phyloP scores from a whole-genome alignment of 2,888 invertebrate genomes.

The Calephelis perditalis region DNA sequence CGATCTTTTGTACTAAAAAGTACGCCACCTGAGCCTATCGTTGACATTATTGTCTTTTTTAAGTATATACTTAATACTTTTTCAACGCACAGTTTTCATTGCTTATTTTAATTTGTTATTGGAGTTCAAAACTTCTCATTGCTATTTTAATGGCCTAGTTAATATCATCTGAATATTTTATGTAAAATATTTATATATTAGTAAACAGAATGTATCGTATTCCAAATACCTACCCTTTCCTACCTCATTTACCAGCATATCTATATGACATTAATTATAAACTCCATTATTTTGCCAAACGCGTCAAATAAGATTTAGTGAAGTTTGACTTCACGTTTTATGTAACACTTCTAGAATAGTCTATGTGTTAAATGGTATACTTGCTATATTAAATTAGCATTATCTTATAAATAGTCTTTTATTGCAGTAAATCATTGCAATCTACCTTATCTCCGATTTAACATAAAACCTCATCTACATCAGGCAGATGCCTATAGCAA shows the following conservation, averaged over 20 bases:
- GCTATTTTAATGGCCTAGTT: conserved; percentile 25
- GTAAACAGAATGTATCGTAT: not conserved
- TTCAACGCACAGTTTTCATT: conserved; percentile 3
- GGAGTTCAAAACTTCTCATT: too few relatives aligned
- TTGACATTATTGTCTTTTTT: too few relatives aligned
- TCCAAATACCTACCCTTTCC: conserved; percentile 29
- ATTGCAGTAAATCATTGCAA: too few relatives aligned
- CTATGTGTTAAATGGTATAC: conserved; percentile 59
- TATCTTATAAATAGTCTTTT: conserved; percentile 40
- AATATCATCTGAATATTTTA: not conserved
- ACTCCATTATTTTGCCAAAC: conserved; percentile 6
- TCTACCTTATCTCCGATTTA: too few relatives aligned
- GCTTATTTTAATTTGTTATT: not conserved
- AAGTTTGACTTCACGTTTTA: conserved; percentile 64
- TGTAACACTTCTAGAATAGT: conserved; percentile 44
- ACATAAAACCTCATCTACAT: too few relatives aligned
- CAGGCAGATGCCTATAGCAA: too few relatives aligned
- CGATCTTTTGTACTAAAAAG: too few relatives aligned
- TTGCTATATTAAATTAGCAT: conserved; percentile 71
- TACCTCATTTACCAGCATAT: conserved; percentile 55
- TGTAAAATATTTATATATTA: not conserved
- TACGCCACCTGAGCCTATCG: too few relatives aligned
- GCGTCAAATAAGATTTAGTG: conserved; percentile 34
- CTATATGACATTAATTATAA: conserved; percentile 32
- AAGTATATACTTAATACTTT: not conserved